Evolutionary conservation across 2,113 vertebrate species (phyloP).

Genomic region (Prunella fulvescens): DNA sequence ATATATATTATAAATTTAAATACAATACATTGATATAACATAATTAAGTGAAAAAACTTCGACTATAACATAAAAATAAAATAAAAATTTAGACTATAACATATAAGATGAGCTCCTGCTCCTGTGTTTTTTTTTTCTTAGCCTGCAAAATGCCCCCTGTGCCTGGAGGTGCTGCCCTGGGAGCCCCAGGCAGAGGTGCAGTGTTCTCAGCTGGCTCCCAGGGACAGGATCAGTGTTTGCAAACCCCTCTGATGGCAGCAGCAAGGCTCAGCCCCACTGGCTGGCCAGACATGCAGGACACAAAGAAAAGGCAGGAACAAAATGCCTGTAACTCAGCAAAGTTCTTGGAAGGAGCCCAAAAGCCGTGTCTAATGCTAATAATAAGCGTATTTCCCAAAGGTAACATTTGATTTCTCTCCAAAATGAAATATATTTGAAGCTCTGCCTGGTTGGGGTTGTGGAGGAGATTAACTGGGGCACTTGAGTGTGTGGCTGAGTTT

Average conservation of each 20-base stretch:
- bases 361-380: conserved; percentile 5
- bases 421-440: neutral
- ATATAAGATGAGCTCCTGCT: neutral
- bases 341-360: neutral
- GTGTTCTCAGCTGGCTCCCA: neutral
- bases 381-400: conserved; percentile 42
- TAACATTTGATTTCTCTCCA: conserved; percentile 26
- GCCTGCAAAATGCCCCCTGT: too few species aligned
- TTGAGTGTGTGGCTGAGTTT: neutral
- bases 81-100: fast-evolving
- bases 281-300: neutral
- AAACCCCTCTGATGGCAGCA: neutral
- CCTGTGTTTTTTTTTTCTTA: neutral
- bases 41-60: neutral
- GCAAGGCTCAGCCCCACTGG: neutral
- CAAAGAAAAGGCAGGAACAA: neutral
- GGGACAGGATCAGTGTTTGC: neutral
- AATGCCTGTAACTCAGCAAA: neutral
- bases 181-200: neutral
- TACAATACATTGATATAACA: neutral
- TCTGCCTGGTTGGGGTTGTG: neutral
- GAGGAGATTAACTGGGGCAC: neutral
- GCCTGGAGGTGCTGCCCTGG: too few species aligned
- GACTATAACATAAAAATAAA: neutral
- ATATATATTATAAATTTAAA: too few species aligned